These are phyloP conservation scores for Mirounga angustirostris DNA, from an alignment of 2,113 vertebrate genomes.

Conservation along the genomic window DNA sequence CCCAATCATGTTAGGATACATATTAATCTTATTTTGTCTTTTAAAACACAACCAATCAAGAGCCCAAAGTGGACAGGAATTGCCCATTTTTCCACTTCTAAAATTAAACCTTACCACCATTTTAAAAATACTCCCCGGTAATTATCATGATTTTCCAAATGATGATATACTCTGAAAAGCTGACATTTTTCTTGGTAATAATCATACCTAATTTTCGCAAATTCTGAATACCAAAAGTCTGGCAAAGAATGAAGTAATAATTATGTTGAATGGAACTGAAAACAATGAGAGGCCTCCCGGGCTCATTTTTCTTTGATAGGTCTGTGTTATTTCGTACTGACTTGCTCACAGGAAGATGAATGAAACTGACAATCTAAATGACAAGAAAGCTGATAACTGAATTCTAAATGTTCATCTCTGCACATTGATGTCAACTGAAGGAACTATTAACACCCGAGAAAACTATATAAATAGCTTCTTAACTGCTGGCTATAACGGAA, in stretches of 20 bases:
- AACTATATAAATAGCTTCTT: constrained; percentile 38
- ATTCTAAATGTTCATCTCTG: constrained; percentile 61
- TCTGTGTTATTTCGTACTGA: not conserved
- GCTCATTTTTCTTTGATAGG: constrained; percentile 47
- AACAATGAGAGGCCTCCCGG: not conserved
- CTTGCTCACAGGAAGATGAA: constrained; percentile 51
- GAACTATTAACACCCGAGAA: constrained; percentile 15
- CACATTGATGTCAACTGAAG: constrained; percentile 54
- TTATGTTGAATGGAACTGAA: not conserved
- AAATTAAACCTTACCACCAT: not conserved
- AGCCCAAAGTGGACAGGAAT: not conserved
- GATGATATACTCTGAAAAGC: constrained; percentile 34
- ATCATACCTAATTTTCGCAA: not conserved
- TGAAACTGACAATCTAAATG: constrained; percentile 65
- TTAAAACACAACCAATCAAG: not conserved
- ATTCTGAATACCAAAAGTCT: constrained; percentile 38
- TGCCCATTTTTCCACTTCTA: constrained; percentile 38
- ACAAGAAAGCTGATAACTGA: constrained; percentile 45
- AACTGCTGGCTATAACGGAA: not conserved
- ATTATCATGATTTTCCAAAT: constrained; percentile 43
- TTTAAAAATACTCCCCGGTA: constrained; percentile 19
- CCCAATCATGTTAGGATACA: not conserved
- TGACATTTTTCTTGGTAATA: constrained; percentile 9
- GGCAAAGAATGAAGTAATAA: constrained; percentile 5
- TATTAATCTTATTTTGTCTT: constrained; percentile 39